Evolutionary conservation across 1,140 invertebrate species (phyloP), one percentile per base, ranked within the genome.

Genomic region (Chironomus tepperi): DNA sequence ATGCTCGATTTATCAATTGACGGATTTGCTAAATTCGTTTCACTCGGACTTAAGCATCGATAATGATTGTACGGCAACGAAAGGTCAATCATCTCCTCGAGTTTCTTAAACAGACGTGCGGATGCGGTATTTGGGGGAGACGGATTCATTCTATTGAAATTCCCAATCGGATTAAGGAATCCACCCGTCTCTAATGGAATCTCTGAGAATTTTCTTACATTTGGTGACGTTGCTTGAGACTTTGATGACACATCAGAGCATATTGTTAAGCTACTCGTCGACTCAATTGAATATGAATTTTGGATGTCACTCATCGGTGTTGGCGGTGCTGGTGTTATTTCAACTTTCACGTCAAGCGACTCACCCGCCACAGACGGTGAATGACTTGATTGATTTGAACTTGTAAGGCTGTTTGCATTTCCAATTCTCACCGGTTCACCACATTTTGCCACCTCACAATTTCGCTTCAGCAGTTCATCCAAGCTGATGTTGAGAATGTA

Each of bases 11-110:
- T 83, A 82, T 9, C 81, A 79, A 42, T 83, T 81, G 19, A 80
- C 79, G 73, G 83, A 80, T 76, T 82, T 76, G 79, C 84, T 64
- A 83, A 83, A 77, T 83, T 86, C 42, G 81, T 82, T 75, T 87
- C 88, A 77, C 88, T 89, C n/a, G 89, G 89, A 77, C 89, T 89
- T 24, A 90, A 83, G 79, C 89, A 90, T 77, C 89, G 86, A 79
- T 89, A 89, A 76, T 89, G 87, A 80, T 89, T 90, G 78, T 90
- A 91, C 0, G 89, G 88, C 0, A 87, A 88, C 76, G 89, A 90
- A 9, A 91, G 81, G 78, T 91, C 89, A 76, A 89, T 88, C 78
- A 82, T 81, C 76, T 82, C 81, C 77, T 82, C 81, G 18, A 82
- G 79, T 75, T 81, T 81, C 75, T 82, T 82, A 74, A 82, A 82